Base-by-base conservation (phyloP, 1,140 invertebrate species). In the Saxidomus purpurata region DNA sequence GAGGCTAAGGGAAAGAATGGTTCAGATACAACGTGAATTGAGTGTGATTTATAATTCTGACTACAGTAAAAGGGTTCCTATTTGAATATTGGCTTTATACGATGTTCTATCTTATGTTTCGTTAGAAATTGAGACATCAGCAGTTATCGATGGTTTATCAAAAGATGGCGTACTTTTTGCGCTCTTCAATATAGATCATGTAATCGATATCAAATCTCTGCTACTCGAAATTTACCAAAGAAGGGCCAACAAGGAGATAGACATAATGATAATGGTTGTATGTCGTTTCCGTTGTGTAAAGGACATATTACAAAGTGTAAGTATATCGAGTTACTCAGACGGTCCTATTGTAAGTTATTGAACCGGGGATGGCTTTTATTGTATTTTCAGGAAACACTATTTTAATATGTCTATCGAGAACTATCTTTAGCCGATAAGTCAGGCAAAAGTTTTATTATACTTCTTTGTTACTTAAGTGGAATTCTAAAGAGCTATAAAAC, bases 161-260 rank as follows among this genome's bases (percentile, higher is more conserved):
- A 28, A 40, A 34, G 28, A 80, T 15, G 77, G 47, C 0, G 52
- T 80, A 25, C 47, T 80, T 43, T 80, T 80, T 28, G 17, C 43
- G 13, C 28, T 80, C 3, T 80, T 80, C 31, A 80, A 80, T 34
- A 22, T 55, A 3, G 77, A 80, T 15, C 19, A 80, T 22, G 77
- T 80, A 22, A 28, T 3, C 19, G 47, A 55, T 28, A 17, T 80
- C 8, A 25, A 55, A 22, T 25, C 31, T 13, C 13, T 80, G 28
- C 25, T 59, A 15, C 22, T 4, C 43, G 28, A 34, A 47, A 9
- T 59, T 34, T 76, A 76, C 25, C 17, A 17, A 9, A 25, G 11
- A 19, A 76, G 22, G 19, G 38, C 40, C 2, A 19, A 17, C 13
- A 76, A 76, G 25, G 17, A 40, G 2, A 43, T 76, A 8, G 40